Evolutionary conservation across 1,140 invertebrate genomes (phyloP), one percentile per base, ranked within the genome.

Genomic region (Meteorus sp.): DNA sequence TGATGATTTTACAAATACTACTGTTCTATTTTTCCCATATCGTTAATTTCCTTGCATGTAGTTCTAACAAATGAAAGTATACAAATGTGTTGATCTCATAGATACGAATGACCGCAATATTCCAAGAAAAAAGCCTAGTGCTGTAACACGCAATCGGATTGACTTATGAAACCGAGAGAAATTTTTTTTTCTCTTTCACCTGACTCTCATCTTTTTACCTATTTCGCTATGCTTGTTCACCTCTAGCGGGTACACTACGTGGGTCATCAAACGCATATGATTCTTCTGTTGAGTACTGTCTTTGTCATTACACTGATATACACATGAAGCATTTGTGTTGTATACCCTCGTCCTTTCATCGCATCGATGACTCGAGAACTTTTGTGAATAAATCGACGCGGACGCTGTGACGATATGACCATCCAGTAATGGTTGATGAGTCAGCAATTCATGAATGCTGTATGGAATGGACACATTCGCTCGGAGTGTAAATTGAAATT

Each of bases 401-500:
- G 33, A n/a, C 33, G 9, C 33, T 35, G 33, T n/a, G n/a, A n/a
- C n/a, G n/a, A n/a, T n/a, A 35, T 43, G 27, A 29, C 4, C 8
- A 43, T 15, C 39, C 15, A 15, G 15, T 19, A 17, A 9, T 43
- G 6, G 33, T n/a, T 35, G 9, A 35, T 35, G 33, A 35, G 33
- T 43, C 15, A 6, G 17, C 13, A 43, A 43, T 48, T 39, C 29
- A 22, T 33, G 19, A 23, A 17, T 39, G 9, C 9, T 22, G 31
- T 2, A 8, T 23, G 13, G 27, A 52, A 44, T 33, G 13, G 15
- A 15, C 27, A 48, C 39, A 39, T 47, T 60, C 37, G 31, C 37
- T 13, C 35, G 41, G 60, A 63, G 60, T 63, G 51, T 70, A 67
- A 75, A 78, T 77, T 75, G 59, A 71, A 67, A 77, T 78, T 78